Evolutionary conservation across 2,113 vertebrate genomes (phyloP).

Genomic region (Lampris incognitus): DNA sequence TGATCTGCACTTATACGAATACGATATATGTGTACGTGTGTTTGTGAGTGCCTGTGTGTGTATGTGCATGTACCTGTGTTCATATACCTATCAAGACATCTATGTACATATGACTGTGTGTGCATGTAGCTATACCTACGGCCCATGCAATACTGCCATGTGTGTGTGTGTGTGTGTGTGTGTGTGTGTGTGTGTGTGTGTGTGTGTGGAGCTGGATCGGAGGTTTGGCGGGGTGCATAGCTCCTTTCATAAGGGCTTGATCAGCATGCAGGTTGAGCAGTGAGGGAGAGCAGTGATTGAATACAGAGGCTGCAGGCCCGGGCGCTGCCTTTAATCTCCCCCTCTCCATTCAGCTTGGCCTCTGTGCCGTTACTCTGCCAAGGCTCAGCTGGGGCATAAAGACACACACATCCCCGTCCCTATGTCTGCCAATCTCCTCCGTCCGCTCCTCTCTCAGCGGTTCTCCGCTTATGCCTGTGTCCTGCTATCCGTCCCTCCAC

Average conservation of each 20-base stretch:
- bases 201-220: conserved; percentile 49
- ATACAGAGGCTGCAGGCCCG: conserved; percentile 87
- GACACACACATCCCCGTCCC: conserved; percentile 80
- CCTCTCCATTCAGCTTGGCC: conserved; percentile 87
- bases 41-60: background rate
- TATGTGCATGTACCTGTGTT: background rate
- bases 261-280: conserved; percentile 92
- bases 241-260: conserved; percentile 88
- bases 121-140: background rate
- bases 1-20: background rate
- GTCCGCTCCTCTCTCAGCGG: background rate
- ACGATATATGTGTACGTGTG: background rate
- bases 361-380: conserved; percentile 79
- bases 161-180: background rate
- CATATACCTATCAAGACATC: background rate
- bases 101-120: background rate
- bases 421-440: conserved; percentile 45
- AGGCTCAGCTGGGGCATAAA: conserved; percentile 92
- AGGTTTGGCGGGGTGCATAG: conserved; percentile 82
- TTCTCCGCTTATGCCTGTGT: background rate
- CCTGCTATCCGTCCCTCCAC: conserved; percentile 62
- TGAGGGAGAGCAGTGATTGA: conserved; percentile 88
- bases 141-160: conserved; percentile 53
- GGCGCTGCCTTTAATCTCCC: conserved; percentile 90
- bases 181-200: conserved; percentile 74